These are phyloP conservation scores for Parochlus steinenii DNA, from an alignment of 2,888 invertebrate species.

Conservation along the genomic window DNA sequence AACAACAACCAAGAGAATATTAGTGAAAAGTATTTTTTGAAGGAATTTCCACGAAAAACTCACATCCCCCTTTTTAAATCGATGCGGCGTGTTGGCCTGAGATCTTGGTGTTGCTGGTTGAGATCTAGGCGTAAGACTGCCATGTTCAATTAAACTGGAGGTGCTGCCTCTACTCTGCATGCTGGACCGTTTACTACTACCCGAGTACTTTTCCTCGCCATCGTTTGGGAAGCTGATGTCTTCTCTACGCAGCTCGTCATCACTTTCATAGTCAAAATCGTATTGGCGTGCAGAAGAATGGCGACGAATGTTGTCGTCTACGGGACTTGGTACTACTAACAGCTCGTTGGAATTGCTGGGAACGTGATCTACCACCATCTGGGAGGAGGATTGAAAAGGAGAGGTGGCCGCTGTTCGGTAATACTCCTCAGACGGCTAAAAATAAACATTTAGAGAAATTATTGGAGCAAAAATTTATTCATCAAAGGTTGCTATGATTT, in stretches of 20 bases:
- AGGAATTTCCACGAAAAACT: too few species aligned
- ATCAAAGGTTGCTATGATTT: too few species aligned
- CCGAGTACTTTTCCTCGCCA: conserved; percentile 51
- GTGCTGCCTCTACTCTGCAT: conserved; percentile 86
- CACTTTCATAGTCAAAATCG: conserved; percentile 72
- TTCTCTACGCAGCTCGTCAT: conserved; percentile 74
- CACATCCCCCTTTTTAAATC: conserved; percentile 96
- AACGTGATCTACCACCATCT: conserved; percentile 11
- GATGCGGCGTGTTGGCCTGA: conserved; percentile 87
- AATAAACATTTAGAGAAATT: too few species aligned
- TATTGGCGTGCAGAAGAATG: conserved; percentile 31
- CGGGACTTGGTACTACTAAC: conserved; percentile 17
- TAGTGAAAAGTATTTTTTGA: too few species aligned
- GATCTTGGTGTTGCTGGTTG: conserved; percentile 86
- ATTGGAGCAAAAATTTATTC: too few species aligned
- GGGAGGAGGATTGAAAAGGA: conserved; percentile 35
- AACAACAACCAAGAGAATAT: too few species aligned
- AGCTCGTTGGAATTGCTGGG: conserved; percentile 1
- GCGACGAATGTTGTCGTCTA: conserved; percentile 32
- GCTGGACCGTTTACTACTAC: conserved; percentile 78
- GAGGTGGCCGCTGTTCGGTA: conserved; percentile 40
- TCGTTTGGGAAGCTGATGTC: conserved; percentile 72
- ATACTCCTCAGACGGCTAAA: conserved; percentile 26
- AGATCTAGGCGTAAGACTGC: conserved; percentile 74
- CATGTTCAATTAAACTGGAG: conserved; percentile 63